Percentiles rank a stretch among this genome's conserved stretches.
phyloP scores from a whole-genome alignment of 2,113 vertebrate genomes.

The Prionailurus viverrinus region DNA sequence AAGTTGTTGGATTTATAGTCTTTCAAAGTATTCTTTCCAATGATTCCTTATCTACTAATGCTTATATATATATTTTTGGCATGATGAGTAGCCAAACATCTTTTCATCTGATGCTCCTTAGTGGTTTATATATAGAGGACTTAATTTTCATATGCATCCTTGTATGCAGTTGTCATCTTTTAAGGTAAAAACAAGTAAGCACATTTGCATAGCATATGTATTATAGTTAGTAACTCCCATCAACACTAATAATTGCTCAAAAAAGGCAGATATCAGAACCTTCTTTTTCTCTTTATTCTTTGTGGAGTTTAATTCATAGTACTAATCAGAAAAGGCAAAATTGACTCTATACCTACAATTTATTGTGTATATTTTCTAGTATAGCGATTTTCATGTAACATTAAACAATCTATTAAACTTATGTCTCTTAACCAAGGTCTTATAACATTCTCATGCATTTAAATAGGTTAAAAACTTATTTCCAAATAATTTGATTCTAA shows the following conservation, averaged over 20 bases:
- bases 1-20: conserved; percentile 20
- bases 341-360: not conserved
- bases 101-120: conserved; percentile 1
- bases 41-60: not conserved
- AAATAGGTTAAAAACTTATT: conserved; percentile 19
- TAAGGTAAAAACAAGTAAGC: not conserved
- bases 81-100: not conserved
- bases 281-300: not conserved
- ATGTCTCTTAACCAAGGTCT: not conserved
- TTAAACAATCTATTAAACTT: not conserved
- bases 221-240: not conserved
- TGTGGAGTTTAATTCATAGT: not conserved
- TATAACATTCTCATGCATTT: not conserved
- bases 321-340: not conserved
- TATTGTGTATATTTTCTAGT: not conserved
- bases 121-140: not conserved
- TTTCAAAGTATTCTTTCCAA: conserved; percentile 18
- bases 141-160: conserved; percentile 3
- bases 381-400: conserved; percentile 4
- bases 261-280: not conserved
- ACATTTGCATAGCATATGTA: not conserved
- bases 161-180: not conserved
- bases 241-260: not conserved
- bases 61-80: not conserved
- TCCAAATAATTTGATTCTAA: conserved; percentile 34